Conservation (phyloP, 2,797 vertebrate species). For the Vireo griseus region DNA sequence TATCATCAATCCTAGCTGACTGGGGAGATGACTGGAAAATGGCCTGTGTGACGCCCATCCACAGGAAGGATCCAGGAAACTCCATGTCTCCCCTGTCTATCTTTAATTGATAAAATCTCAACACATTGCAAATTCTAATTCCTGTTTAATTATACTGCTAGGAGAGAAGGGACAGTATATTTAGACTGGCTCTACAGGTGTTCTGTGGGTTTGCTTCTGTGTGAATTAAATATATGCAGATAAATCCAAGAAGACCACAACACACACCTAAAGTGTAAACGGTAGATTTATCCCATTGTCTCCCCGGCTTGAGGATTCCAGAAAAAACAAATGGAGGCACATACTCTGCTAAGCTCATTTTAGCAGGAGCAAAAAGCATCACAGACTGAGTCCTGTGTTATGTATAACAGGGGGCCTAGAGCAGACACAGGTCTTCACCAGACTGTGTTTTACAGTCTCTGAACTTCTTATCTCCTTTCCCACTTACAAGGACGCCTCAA, state of each 20-base stretch:
- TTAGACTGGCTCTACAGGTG: background rate
- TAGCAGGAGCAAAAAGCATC: background rate
- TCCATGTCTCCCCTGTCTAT: background rate
- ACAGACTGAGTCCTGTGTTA: background rate
- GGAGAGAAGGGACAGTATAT: background rate
- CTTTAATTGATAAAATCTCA: constrained; percentile 4
- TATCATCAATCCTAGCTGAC: background rate
- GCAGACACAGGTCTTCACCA: background rate
- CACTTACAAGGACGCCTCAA: background rate
- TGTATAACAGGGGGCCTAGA: too few species aligned
- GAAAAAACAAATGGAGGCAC: background rate
- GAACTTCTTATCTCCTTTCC: background rate
- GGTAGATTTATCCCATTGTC: background rate
- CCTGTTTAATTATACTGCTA: background rate
- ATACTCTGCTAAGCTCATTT: background rate
- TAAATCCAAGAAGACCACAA: background rate
- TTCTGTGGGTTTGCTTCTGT: background rate
- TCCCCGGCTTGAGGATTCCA: background rate
- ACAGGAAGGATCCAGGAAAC: background rate
- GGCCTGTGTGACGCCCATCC: background rate
- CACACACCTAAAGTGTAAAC: background rate
- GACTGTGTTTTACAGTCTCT: background rate
- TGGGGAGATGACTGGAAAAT: background rate
- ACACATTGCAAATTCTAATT: background rate
- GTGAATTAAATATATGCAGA: background rate